Evolutionary conservation across 2,113 vertebrate genomes (phyloP), one percentile per base, ranked within the genome.

Genomic region (Ariopsis seemanni): DNA sequence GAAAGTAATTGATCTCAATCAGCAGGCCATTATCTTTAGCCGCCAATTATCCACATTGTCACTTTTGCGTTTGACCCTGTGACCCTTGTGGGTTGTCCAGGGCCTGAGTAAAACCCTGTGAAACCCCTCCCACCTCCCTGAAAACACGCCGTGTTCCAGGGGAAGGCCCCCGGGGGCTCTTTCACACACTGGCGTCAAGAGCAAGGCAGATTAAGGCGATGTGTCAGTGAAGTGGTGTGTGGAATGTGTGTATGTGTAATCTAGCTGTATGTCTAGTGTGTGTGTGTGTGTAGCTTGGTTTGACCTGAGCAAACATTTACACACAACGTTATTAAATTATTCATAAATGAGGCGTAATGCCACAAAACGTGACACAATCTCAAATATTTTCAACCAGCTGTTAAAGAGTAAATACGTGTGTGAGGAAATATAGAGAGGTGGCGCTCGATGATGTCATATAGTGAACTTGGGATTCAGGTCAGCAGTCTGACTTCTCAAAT

Each of bases 11-110:
- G 96, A 96, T 97, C 95, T 96, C 96, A 97, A 97, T 97, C 96
- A 97, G 95, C 95, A 95, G 95, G 95, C 95, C 96, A 96, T 97
- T 97, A 97, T 96, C 95, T 97, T 96, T 94, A 98, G 94, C 94
- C 94, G 95, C 94, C 96, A 98, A 96, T 98, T 97, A 97, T 97
- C 96, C 96, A 96, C 96, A 96, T 96, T 98, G 97, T 97, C 97
- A 97, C 97, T 97, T 97, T 97, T 97, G 96, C 93, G 53, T 97
- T 97, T 97, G 96, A 95, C 96, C 96, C 95, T 93, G 93, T 95
- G 96, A 97, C 96, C 96, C 55, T 48, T 90, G 90, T 94, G 89
- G 97, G 96, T 97, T 96, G 50, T 83, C 95, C 83, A 53, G 94
- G 94, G 95, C 95, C 95, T 94, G 93, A 93, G 95, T 92, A 96